Base-by-base conservation (phyloP, 2,113 vertebrate genomes). In the Glaucomys volans region DNA sequence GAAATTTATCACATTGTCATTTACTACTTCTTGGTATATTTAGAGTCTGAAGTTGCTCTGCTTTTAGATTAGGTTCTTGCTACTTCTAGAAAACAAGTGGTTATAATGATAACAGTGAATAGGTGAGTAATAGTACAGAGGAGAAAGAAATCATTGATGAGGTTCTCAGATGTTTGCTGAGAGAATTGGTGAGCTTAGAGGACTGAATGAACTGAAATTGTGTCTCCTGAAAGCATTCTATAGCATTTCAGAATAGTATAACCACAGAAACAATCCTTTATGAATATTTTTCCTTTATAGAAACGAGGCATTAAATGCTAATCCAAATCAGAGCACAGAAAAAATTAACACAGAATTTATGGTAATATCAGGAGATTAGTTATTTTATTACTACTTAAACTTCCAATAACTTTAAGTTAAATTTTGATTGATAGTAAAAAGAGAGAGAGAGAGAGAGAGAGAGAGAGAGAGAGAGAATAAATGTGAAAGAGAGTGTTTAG, bases 191-290 rank as follows among this genome's bases (percentile, higher is more conserved):
- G 20, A 75, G 5, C 35, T 52, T 62, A 24, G 28, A 93, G 26
- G 10, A 24, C n/a, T 52, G 24, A 83, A 62, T 37, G 0, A 77
- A 93, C 72, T 57, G 22, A 81, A 59, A 72, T 4, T 44, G 0
- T 47, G 66, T 37, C n/a, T 79, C 28, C 42, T 59, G 59, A 96
- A 89, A 76, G 28, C 0, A 30, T 35, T 57, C 13, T 10, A 26
- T 16, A 84, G 2, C 6, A n/a, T 2, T 50, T 4, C 4, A 87
- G 20, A 42, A 30, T 16, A 3, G 0, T 8, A 17, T 6, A 32
- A n/a, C 0, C 20, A 9, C 54, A 26, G 8, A 7, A 77, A 2
- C 5, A 67, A 2, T 67, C 76, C 22, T 40, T 67, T 9, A 12
- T 11, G 11, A 37, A 12, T 1, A 12, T 66, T n/a, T 62, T 59